Evolutionary conservation across 2,113 vertebrate genomes (phyloP), one percentile per base, ranked within the genome.

Genomic region (Nettapus auritus): DNA sequence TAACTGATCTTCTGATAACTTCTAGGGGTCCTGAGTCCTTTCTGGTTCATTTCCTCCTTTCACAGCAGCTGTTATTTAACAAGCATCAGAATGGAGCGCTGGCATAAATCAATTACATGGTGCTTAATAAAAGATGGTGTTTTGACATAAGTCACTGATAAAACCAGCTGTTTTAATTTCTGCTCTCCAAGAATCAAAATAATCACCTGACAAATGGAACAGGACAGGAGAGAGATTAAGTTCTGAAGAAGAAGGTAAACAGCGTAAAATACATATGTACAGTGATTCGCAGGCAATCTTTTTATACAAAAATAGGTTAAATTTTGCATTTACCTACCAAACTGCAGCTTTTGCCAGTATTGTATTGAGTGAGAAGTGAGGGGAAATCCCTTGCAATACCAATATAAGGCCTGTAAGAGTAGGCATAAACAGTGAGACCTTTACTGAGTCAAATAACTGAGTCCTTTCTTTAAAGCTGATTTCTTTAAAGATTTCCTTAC

Each of bases 1-100:
- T 0, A 36, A 8, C n/a, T 8, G 9, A n/a, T 67, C 0, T 0
- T 34, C 40, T 8, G 26, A 4, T 57, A 79, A 52, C 73, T 42
- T 70, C 10, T 57, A 48, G 21, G 55, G 13, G 46, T 88, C 60
- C 28, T 1, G 3, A 70, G 26, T 52, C 17, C 20, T 63, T 86
- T 26, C 38, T 91, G 42, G 12, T 38, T 71, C 18, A 29, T 12
- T 69, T 81, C 1, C 13, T 70, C 74, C 40, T 70, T 86, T 29
- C 73, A 5, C 28, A 44, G 66, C 22, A 52, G 22, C 26, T 77
- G 13, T 74, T 76, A 34, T 8, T 85, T 90, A 56, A 29, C 31
- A 80, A 77, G 70, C 2, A 2, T 66, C 13, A n/a, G 60, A 57
- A 13, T 29, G 48, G 38, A 48, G 16, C 91, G 6, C 29, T 87